phyloP scores from a whole-genome alignment of 2,797 vertebrate genomes.

The Delichon dasypus region DNA sequence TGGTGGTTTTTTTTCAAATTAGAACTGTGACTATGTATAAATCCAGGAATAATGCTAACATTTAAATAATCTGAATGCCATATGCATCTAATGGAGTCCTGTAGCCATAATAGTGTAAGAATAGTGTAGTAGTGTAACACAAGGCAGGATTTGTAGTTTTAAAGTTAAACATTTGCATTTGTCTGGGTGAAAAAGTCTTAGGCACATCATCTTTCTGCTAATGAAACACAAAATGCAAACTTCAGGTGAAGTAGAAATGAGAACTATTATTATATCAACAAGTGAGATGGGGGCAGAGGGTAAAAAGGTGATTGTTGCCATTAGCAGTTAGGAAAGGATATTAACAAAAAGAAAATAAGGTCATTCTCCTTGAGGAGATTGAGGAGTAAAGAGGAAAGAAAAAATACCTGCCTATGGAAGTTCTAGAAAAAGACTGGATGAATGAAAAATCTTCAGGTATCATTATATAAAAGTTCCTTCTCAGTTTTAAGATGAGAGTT shows the following conservation, averaged over 20 bases:
- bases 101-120: not conserved
- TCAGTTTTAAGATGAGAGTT: not conserved
- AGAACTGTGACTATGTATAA: not conserved
- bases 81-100: not conserved
- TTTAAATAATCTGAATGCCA: not conserved
- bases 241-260: not conserved
- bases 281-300: not conserved
- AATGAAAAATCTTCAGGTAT: not conserved
- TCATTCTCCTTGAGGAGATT: not conserved
- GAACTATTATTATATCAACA: not conserved
- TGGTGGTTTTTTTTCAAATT: not conserved
- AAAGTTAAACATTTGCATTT: not conserved
- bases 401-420: not conserved
- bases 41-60: not conserved
- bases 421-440: not conserved
- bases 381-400: not conserved
- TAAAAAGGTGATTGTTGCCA: not conserved
- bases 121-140: not conserved
- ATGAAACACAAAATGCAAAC: not conserved
- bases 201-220: not conserved
- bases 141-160: not conserved
- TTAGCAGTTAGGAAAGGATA: not conserved
- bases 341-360: not conserved
- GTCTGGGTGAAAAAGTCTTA: not conserved
- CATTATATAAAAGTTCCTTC: not conserved